Base-by-base conservation (phyloP, 2,797 vertebrate species). In the Eulemur rubriventer region DNA sequence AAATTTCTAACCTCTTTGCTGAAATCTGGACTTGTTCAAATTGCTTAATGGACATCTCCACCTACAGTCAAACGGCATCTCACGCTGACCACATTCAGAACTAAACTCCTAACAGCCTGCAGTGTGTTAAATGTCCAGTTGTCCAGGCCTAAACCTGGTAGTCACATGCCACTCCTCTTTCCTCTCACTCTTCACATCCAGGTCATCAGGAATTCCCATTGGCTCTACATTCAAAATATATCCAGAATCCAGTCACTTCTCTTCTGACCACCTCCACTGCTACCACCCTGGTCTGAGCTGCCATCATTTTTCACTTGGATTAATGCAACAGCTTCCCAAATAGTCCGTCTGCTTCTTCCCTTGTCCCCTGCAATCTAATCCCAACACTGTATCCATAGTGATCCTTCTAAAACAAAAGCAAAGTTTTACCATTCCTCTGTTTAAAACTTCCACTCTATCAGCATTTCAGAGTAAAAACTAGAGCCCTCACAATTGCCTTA, bases 1-100 rank as follows among this genome's bases (percentile, higher is more conserved):
- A 89, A 65, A 73, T 73, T 79, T 84, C 9, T 63, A 89, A 5
- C 2, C 12, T 84, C 55, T 48, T 63, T 93, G 26, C 80, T 89
- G 38, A 89, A 85, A 93, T 89, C 72, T 57, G 65, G 55, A 72
- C 20, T 79, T 48, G n/a, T 80, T 89, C 33, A 70, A 72, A 73
- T 46, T 65, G 26, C 20, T 20, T n/a, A 67, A 67, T 24, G n/a
- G 57, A 82, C n/a, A 95, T 63, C 26, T 78, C 52, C 63, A 83
- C 55, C 78, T 79, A 46, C 11, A 65, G 80, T 80, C 73, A 90
- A 67, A 8, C 6, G 81, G 20, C n/a, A 41, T 41, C 80, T 67
- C 65, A 72, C 2, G 33, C 22, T 18, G 17, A 93, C 41, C 55
- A 33, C n/a, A 22, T 72, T 38, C 48, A 85, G 57, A 73, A 80